These are phyloP conservation scores for Bubo blakistoni DNA, from an alignment of 2,113 vertebrate species.

Conservation along the genomic window DNA sequence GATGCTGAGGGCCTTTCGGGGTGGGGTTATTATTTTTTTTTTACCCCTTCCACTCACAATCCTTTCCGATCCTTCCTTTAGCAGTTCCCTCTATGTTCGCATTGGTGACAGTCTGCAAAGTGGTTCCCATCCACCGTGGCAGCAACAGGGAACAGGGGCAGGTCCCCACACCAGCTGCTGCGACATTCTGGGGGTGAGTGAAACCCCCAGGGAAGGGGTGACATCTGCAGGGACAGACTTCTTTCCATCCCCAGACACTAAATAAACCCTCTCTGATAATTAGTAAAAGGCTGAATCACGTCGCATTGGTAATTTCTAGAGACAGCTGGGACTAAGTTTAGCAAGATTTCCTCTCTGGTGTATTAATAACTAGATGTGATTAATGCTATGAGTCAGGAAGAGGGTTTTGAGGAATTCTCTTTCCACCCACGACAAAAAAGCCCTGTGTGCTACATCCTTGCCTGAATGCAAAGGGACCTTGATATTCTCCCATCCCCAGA, in stretches of 20 bases:
- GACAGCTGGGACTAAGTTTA: neutral
- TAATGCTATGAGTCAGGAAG: constrained; percentile 32
- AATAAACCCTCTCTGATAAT: neutral
- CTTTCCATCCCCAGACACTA: neutral
- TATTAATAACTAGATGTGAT: neutral
- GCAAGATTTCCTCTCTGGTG: neutral
- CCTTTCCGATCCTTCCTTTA: neutral
- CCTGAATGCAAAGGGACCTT: neutral
- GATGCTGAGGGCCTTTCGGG: neutral
- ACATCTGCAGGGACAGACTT: neutral
- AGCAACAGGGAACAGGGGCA: accelerated
- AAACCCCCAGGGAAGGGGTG: neutral
- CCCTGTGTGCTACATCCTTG: neutral
- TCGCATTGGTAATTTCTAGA: neutral
- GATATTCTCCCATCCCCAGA: accelerated
- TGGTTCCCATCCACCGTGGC: accelerated
- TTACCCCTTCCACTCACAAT: neutral
- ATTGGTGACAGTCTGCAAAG: neutral
- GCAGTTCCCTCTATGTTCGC: neutral
- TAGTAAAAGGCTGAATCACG: neutral
- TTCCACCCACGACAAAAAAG: neutral
- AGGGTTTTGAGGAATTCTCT: constrained; percentile 49
- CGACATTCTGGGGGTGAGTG: accelerated
- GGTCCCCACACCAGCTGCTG: neutral
- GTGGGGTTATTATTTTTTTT: neutral